phyloP scores from a whole-genome alignment of 2,797 vertebrate genomes.

The Enteromius fasciolatus region DNA sequence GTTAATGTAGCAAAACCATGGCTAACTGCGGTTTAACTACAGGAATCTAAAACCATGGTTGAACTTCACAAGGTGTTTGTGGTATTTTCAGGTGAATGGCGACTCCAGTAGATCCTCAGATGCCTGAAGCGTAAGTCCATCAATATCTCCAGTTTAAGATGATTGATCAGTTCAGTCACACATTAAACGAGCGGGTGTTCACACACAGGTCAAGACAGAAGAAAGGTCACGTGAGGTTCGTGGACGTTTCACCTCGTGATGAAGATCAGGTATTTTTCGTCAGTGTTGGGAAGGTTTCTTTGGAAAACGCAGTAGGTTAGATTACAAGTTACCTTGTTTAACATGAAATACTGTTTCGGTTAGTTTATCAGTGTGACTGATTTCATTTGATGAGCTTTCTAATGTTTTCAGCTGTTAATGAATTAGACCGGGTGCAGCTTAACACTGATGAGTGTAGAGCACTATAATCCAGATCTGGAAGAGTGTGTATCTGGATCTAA shows the following conservation, averaged over 20 bases:
- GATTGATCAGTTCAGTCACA: not conserved
- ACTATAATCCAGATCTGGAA: no score
- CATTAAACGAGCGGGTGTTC: not conserved
- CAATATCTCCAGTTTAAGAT: not conserved
- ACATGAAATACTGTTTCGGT: no score
- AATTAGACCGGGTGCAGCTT: no score
- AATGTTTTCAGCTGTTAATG: no score
- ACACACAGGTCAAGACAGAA: not conserved
- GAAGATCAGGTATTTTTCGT: not conserved
- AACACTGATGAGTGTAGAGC: no score
- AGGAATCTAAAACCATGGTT: not conserved
- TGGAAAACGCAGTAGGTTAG: no score
- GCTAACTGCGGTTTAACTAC: not conserved
- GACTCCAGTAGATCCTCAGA: conserved; percentile 3
- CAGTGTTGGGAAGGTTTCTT: no score
- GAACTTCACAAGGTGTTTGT: not conserved
- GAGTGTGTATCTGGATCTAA: no score
- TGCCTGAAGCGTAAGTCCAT: not conserved
- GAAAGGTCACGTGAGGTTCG: not conserved
- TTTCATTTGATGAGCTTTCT: no score
- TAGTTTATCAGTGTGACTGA: no score
- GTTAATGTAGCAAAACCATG: not conserved
- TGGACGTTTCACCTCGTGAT: not conserved
- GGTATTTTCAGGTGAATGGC: not conserved
- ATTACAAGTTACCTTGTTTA: no score